Base-by-base conservation (phyloP, 1,140 invertebrate species). In the Bombus confusus region DNA sequence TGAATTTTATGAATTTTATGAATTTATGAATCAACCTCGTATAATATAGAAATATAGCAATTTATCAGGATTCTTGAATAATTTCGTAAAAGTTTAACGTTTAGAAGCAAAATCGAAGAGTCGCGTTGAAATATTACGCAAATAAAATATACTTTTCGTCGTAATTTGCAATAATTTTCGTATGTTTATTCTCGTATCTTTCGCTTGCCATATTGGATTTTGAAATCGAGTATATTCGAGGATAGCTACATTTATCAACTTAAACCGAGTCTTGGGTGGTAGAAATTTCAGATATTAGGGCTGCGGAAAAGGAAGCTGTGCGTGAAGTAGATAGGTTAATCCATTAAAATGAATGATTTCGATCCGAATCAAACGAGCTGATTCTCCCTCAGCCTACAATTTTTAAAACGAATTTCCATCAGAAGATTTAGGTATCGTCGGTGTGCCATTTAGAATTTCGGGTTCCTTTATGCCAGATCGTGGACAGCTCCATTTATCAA, bases 271-370 rank as follows among this genome's bases (percentile, higher is more conserved):
- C 28, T 8, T 15, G 28, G 22, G 15, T n/a, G 37, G 15, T 28
- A 18, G 71, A 28, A n/a, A 43, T 41, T 41, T 73, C 71, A 73
- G 12, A 31, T 41, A 73, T 73, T 73, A 71, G 12, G 2, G 15
- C 41, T 41, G 15, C 3, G 13, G 13, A 13, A 28, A 41, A 28
- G 28, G 34, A n/a, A 73, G 13, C 15, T n/a, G 25, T 41, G 39
- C 37, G 39, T 28, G 31, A 28, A 18, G 8, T 28, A 37, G 69
- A 39, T 28, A 8, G 28, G 13, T 72, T 37, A n/a, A 72, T 72
- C 69, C 69, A 41, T 72, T 72, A n/a, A 73, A 73, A 73, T 41
- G 39, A 73, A 73, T 73, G 37, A 72, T 72, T 72, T 72, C 71
- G 71, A 73, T 73, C 39, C 39, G 39, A n/a, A 43, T 73, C 71